A percentile compares a stretch with the other conserved stretches of the same genome.
Evolutionary conservation across 2,797 vertebrate species (phyloP).

Genomic region (Acipenser transmontanus): DNA sequence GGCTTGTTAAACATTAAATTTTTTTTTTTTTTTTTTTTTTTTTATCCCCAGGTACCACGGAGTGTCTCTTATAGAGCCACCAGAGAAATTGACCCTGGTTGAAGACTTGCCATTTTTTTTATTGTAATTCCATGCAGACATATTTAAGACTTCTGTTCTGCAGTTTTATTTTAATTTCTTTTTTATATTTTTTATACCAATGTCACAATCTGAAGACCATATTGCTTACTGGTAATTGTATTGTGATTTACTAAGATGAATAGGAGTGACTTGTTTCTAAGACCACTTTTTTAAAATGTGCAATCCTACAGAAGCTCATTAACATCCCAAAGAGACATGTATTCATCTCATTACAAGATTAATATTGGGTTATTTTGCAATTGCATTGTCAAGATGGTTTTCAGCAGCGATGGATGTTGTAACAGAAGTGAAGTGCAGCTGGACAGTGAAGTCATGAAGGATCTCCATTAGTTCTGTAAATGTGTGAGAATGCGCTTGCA

Average conservation of each 20-base stretch:
- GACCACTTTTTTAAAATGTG: slow-evolving; percentile 22
- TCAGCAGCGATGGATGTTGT: too few species aligned
- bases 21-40: background rate
- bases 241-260: slow-evolving; percentile 11
- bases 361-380: too few species aligned
- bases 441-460: too few species aligned
- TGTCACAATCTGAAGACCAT: slow-evolving; percentile 17
- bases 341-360: too few species aligned
- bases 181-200: slow-evolving; percentile 18
- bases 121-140: background rate
- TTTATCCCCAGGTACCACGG: slow-evolving; percentile 68
- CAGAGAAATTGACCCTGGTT: slow-evolving; percentile 67
- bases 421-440: too few species aligned
- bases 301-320: slow-evolving; percentile 26
- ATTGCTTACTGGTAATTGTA: slow-evolving; percentile 21
- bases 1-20: too few species aligned
- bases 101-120: background rate
- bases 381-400: too few species aligned
- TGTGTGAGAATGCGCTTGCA: too few species aligned
- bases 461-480: too few species aligned
- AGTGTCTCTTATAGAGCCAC: slow-evolving; percentile 77
- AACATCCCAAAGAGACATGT: too few species aligned
- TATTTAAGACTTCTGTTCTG: slow-evolving; percentile 22
- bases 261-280: background rate
- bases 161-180: slow-evolving; percentile 13